These are phyloP conservation scores for Gryllus longicercus DNA, from an alignment of 2,888 invertebrate genomes.

Conservation along the genomic window DNA sequence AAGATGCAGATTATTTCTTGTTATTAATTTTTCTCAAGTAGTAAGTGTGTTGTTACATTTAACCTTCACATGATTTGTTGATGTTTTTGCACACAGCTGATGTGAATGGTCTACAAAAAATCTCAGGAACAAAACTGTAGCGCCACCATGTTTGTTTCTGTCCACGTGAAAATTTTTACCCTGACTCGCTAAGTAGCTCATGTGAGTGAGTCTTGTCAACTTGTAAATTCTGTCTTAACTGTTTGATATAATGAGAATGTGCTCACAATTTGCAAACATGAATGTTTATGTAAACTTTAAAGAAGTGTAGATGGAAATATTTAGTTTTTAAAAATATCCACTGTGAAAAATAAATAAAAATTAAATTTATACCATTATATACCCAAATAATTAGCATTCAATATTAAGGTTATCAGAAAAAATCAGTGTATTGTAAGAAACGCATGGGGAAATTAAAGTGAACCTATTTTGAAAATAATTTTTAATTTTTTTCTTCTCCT, in stretches of 20 bases:
- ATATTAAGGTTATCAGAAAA: slow-evolving; percentile 32
- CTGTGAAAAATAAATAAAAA: slow-evolving; percentile 27
- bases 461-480: slow-evolving; percentile 36
- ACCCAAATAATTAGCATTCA: slow-evolving; percentile 32
- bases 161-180: slow-evolving; percentile 27
- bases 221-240: slow-evolving; percentile 30
- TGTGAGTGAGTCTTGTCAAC: slow-evolving; percentile 29
- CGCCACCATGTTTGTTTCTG: slow-evolving; percentile 35
- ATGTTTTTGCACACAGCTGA: slow-evolving; percentile 28
- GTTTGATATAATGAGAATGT: slow-evolving; percentile 29
- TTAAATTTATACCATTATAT: slow-evolving; percentile 32
- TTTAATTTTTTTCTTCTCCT: slow-evolving; percentile 21
- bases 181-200: slow-evolving; percentile 10
- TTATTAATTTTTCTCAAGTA: neutral
- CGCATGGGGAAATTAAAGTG: slow-evolving; percentile 34
- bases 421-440: slow-evolving; percentile 33
- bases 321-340: slow-evolving; percentile 35
- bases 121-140: slow-evolving; percentile 36
- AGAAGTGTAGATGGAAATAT: slow-evolving; percentile 32
- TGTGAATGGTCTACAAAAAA: slow-evolving; percentile 34
- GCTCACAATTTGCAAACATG: slow-evolving; percentile 34
- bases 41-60: slow-evolving; percentile 17
- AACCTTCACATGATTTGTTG: neutral
- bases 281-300: slow-evolving; percentile 30
- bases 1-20: neutral